Percentiles rank a stretch among this genome's conserved stretches.
Evolutionary conservation across 1,140 invertebrate genomes (phyloP).

Genomic region (Octopus sinensis): DNA sequence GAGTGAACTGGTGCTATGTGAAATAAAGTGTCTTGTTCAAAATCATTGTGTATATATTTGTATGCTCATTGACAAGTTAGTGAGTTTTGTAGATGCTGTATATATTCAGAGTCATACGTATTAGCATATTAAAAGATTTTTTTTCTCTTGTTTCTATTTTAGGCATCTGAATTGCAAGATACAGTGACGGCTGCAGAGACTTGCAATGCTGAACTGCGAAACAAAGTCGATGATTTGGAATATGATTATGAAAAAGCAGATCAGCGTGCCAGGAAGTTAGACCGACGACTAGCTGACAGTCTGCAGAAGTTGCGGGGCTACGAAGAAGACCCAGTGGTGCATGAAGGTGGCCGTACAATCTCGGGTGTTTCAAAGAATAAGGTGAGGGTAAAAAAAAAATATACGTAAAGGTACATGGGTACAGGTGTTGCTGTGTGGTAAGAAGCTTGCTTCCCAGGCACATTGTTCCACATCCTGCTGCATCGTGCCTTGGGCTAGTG

Average conservation of each 20-base stretch:
- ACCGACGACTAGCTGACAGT: constrained; percentile 67
- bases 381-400: constrained; percentile 26
- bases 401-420: too few relatives aligned
- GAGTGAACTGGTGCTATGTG: too few relatives aligned
- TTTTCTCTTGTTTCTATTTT: constrained; percentile 13
- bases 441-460: too few relatives aligned
- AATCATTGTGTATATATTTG: too few relatives aligned
- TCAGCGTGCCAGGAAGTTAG: constrained; percentile 80
- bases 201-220: constrained; percentile 88
- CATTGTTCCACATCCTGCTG: too few relatives aligned
- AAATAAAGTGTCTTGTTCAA: too few relatives aligned
- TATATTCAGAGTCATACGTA: not conserved
- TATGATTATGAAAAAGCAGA: constrained; percentile 85
- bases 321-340: constrained; percentile 51
- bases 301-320: constrained; percentile 73
- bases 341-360: constrained; percentile 45
- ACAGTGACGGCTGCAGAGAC: constrained; percentile 87
- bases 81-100: too few relatives aligned
- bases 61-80: too few relatives aligned
- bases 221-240: constrained; percentile 92
- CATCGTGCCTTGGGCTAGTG: too few relatives aligned
- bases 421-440: too few relatives aligned
- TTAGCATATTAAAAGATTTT: not conserved
- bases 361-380: constrained; percentile 46
- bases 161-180: constrained; percentile 87